phyloP scores from a whole-genome alignment of 2,797 vertebrate genomes.

The Eptatretus atami region DNA sequence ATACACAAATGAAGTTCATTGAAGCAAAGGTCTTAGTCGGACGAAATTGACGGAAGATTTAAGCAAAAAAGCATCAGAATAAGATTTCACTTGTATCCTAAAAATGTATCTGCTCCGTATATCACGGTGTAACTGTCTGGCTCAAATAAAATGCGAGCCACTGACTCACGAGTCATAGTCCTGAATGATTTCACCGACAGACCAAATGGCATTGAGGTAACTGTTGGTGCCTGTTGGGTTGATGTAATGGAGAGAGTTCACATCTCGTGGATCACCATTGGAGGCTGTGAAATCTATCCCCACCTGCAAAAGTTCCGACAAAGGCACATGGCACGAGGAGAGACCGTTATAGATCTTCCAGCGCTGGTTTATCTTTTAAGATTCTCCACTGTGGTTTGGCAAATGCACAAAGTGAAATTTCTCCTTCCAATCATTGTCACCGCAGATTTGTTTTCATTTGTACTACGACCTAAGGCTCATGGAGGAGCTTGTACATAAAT shows the following conservation, averaged over 20 bases:
- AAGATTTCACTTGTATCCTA: neutral
- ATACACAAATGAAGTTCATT: conserved; percentile 12
- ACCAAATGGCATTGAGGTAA: conserved; percentile 72
- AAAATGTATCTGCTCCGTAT: neutral
- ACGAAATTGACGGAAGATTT: too few species aligned
- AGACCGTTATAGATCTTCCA: too few species aligned
- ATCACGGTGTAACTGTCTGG: too few species aligned
- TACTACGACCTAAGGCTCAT: neutral
- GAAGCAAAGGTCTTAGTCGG: neutral
- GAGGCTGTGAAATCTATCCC: conserved; percentile 97
- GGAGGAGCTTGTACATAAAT: too few species aligned
- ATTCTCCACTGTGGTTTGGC: too few species aligned
- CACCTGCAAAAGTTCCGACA: conserved; percentile 24
- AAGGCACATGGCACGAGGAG: neutral
- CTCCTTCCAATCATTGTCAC: neutral
- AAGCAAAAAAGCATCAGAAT: too few species aligned
- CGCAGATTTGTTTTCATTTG: neutral
- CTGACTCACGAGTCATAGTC: conserved; percentile 78
- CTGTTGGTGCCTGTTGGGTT: conserved; percentile 83
- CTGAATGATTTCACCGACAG: conserved; percentile 92
- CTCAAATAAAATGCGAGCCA: neutral
- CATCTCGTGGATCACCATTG: conserved; percentile 64
- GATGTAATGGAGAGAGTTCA: conserved; percentile 78
- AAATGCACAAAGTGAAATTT: too few species aligned
- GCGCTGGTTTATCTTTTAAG: too few species aligned